These are phyloP conservation scores for Phrynocephalus vlangalii DNA, from an alignment of 2,797 vertebrate species.

Conservation along the genomic window DNA sequence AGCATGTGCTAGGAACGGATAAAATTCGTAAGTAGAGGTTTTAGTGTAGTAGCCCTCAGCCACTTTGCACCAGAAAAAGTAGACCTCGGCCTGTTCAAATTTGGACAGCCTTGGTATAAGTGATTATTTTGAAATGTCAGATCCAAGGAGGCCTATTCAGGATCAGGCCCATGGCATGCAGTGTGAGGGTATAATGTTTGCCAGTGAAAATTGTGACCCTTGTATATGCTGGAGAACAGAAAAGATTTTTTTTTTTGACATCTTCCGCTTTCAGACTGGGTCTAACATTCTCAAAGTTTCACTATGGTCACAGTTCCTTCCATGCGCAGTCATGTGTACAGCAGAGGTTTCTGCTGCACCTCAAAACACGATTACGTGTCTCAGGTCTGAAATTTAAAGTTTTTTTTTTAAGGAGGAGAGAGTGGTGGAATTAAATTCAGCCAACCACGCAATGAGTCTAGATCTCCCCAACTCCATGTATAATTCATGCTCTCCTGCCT, in stretches of 20 bases:
- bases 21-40: too few species aligned
- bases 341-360: neutral
- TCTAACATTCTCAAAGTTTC: too few species aligned
- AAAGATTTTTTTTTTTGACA: neutral
- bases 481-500: slow-evolving; percentile 57
- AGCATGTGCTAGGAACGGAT: too few species aligned
- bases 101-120: neutral
- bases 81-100: too few species aligned
- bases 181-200: neutral
- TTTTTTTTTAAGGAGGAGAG: accelerated
- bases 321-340: neutral
- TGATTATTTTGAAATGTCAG: neutral
- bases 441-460: slow-evolving; percentile 52
- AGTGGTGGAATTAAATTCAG: neutral
- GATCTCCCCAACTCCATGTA: slow-evolving; percentile 40
- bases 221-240: too few species aligned
- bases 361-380: neutral
- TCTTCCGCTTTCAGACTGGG: neutral
- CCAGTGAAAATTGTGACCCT: neutral
- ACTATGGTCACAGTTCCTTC: neutral
- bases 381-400: neutral
- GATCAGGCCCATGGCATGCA: neutral
- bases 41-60: too few species aligned
- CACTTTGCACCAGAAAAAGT: too few species aligned
- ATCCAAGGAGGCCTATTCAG: neutral